Evolutionary conservation across 1,140 invertebrate species (phyloP), one percentile per base, ranked within the genome.

Genomic region (Lordiphosa mommai): DNA sequence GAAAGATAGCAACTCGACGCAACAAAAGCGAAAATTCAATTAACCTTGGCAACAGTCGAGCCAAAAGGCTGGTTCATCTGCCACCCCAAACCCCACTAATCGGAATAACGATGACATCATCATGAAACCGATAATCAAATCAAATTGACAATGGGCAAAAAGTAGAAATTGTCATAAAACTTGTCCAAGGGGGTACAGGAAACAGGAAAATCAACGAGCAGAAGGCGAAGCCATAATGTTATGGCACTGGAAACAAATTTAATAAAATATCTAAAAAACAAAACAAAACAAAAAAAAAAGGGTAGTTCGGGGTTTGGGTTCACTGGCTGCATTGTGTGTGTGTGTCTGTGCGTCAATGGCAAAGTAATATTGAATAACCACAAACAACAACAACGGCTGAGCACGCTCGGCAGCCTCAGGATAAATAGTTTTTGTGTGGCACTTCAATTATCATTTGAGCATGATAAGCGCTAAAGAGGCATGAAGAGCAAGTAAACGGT

Each of bases 381-480:
- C 77, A 82, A 77, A 40, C 16, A 34, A 13, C 61, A 65, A 10
- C 43, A 29, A 43, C 32, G 32, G 20, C 12, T 27, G 50, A 74
- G 61, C 48, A 76, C 63, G 72, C 67, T 77, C 68, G 63, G 72
- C 37, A 84, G 77, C 77, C 79, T 63, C 63, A 70, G 77, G 77
- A 84, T 84, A 84, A 84, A 84, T 84, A 84, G 77, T 84, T 84
- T 84, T 67, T 79, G 38, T 79, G 67, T 66, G 68, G 73, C 73
- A 76, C 79, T 85, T 85, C 80, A 85, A 85, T 85, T 86, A 85
- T 72, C 79, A 85, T 85, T 79, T 85, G 79, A 86, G 79, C 79
- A 85, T 85, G 79, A 85, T 85, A 73, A 85, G 79, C 79, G 69
- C 69, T 85, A 67, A 77, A 76, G 79, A 84, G 77, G 68, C 77